Evolutionary conservation across 2,888 invertebrate species (phyloP).

Genomic region (Liodrosophila aerea): DNA sequence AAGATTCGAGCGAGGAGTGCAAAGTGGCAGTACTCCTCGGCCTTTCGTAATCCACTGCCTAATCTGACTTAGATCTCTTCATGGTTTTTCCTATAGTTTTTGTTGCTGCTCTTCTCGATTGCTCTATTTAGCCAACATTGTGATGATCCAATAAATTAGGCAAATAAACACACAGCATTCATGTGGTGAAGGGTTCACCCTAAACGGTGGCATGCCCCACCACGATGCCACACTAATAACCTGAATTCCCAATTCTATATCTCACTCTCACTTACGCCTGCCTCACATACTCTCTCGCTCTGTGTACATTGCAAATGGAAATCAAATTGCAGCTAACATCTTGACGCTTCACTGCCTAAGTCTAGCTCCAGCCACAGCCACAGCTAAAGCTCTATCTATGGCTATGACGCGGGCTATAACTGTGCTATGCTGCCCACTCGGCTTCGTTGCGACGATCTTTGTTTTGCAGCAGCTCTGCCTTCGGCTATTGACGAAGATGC

Average conservation of each 20-base stretch:
- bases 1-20: constrained; percentile 20
- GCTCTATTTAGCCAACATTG: constrained; percentile 72
- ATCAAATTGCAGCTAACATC: constrained; percentile 69
- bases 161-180: constrained; percentile 65
- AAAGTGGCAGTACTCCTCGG: constrained; percentile 8
- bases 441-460: constrained; percentile 42
- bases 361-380: constrained; percentile 8
- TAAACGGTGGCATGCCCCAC: constrained; percentile 68
- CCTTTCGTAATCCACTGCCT: constrained; percentile 62
- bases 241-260: constrained; percentile 15
- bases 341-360: constrained; percentile 61
- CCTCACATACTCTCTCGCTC: neutral
- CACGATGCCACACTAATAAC: constrained; percentile 52
- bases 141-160: constrained; percentile 71
- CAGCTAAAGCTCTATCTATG: neutral
- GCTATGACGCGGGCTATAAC: constrained; percentile 9
- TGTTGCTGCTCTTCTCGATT: constrained; percentile 50
- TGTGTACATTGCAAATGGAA: constrained; percentile 50
- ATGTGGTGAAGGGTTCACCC: constrained; percentile 66
- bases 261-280: neutral
- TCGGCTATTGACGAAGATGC: constrained; percentile 55
- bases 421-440: constrained; percentile 49
- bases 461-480: constrained; percentile 51
- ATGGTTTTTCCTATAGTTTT: constrained; percentile 5
- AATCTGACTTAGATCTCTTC: constrained; percentile 57